Conservation (phyloP, 2,888 invertebrate genomes). For the Odontocolon sp. region DNA sequence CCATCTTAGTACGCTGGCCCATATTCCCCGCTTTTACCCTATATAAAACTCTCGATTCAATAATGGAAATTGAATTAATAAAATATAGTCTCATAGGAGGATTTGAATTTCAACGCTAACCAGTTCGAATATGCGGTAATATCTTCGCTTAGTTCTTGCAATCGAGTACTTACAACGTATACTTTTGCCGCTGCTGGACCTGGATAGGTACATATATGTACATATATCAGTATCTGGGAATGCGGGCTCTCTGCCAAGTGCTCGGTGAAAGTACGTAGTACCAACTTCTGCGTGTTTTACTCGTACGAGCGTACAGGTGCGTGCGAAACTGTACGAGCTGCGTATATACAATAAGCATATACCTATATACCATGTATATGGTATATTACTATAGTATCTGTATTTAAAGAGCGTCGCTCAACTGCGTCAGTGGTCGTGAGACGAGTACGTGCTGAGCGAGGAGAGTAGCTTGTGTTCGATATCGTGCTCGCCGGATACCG, state of each 20-base stretch:
- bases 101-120: too few relatives aligned
- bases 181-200: background rate
- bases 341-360: background rate
- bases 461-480: constrained; percentile 25
- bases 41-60: too few relatives aligned
- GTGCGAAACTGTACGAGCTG: constrained; percentile 24
- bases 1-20: too few relatives aligned
- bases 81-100: too few relatives aligned
- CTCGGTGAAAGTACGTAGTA: constrained; percentile 66
- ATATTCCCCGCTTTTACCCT: too few relatives aligned
- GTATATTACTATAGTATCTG: background rate
- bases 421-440: constrained; percentile 18
- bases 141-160: background rate
- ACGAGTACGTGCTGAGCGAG: constrained; percentile 34
- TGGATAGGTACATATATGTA: background rate
- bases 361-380: background rate
- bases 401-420: constrained; percentile 8
- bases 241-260: constrained; percentile 48
- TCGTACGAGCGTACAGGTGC: constrained; percentile 57
- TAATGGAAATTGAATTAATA: too few relatives aligned
- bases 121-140: background rate
- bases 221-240: constrained; percentile 2
- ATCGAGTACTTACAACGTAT: background rate
- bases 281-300: constrained; percentile 14
- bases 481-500: constrained; percentile 62